Evolutionary conservation across 2,888 invertebrate genomes (phyloP).

Genomic region (Piscicola geometra): DNA sequence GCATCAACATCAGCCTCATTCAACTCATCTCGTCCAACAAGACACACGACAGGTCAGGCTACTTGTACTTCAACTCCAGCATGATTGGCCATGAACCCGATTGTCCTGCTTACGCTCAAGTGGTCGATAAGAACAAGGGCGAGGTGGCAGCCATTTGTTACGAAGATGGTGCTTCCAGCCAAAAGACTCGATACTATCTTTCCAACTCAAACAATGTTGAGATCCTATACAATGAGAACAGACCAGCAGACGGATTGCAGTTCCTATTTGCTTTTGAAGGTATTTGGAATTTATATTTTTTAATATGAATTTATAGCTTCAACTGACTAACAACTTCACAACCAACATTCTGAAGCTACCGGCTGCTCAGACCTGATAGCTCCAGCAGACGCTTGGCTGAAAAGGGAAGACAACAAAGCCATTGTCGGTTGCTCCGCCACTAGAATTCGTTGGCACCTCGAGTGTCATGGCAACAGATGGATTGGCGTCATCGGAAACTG

Average conservation of each 20-base stretch:
- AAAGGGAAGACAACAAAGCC: conserved; percentile 35
- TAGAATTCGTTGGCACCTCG: conserved; percentile 34
- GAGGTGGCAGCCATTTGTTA: conserved; percentile 6
- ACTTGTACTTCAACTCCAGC: conserved; percentile 7
- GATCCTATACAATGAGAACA: neutral
- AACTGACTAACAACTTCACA: too few relatives aligned
- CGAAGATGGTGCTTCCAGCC: neutral
- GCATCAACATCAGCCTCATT: conserved; percentile 18
- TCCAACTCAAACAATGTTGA: conserved; percentile 21
- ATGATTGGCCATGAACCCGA: neutral
- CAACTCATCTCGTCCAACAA: conserved; percentile 17
- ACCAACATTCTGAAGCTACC: conserved; percentile 7
- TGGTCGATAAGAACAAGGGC: conserved; percentile 4
- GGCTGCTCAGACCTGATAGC: conserved; percentile 28
- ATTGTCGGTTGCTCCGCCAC: conserved; percentile 36
- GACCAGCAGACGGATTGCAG: neutral
- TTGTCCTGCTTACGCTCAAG: conserved; percentile 1
- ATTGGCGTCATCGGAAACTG: conserved; percentile 38
- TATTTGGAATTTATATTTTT: too few relatives aligned
- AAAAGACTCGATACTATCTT: neutral
- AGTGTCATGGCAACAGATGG: conserved; percentile 37
- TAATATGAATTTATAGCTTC: too few relatives aligned
- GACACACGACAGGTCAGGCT: neutral
- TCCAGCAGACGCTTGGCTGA: conserved; percentile 27
- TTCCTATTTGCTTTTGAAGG: conserved; percentile 18